Conservation (phyloP, 2,888 invertebrate species). For the Lithophane socia region DNA sequence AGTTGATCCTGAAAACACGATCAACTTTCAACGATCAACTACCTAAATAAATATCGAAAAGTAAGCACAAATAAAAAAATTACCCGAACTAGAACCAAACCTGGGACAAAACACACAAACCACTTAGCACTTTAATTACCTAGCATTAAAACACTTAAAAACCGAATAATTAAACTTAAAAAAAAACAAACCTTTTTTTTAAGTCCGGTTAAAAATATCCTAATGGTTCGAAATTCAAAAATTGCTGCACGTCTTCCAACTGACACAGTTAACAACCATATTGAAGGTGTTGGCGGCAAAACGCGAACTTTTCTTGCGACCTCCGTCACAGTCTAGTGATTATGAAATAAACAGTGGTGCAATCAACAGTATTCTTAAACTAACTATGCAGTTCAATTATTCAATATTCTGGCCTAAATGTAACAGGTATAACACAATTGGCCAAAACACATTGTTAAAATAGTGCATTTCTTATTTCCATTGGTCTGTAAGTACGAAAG, state of each 20-base stretch:
- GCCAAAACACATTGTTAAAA: background rate
- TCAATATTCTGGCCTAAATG: conserved; percentile 42
- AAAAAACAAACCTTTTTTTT: background rate
- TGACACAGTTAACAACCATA: conserved; percentile 31
- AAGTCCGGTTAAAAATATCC: background rate
- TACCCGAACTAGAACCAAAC: conserved; percentile 6
- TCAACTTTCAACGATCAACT: too few species aligned
- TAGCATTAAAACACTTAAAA: background rate
- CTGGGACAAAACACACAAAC: background rate
- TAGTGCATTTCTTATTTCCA: conserved; percentile 4
- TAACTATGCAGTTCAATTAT: conserved; percentile 46
- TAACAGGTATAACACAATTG: conserved; percentile 49
- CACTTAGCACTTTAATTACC: conserved; percentile 12
- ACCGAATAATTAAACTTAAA: background rate
- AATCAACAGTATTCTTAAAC: conserved; percentile 49
- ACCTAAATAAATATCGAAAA: background rate
- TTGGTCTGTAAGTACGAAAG: background rate
- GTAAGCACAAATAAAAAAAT: background rate
- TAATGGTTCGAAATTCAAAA: conserved; percentile 40
- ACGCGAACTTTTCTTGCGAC: conserved; percentile 51
- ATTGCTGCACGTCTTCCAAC: conserved; percentile 43
- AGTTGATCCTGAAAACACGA: too few species aligned
- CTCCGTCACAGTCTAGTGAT: conserved; percentile 63
- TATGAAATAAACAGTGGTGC: conserved; percentile 63
- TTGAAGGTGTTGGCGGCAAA: conserved; percentile 39